A percentile compares a stretch with the other conserved stretches of the same genome.
phyloP scores from a whole-genome alignment of 2,797 vertebrate species.

The Alca torda region DNA sequence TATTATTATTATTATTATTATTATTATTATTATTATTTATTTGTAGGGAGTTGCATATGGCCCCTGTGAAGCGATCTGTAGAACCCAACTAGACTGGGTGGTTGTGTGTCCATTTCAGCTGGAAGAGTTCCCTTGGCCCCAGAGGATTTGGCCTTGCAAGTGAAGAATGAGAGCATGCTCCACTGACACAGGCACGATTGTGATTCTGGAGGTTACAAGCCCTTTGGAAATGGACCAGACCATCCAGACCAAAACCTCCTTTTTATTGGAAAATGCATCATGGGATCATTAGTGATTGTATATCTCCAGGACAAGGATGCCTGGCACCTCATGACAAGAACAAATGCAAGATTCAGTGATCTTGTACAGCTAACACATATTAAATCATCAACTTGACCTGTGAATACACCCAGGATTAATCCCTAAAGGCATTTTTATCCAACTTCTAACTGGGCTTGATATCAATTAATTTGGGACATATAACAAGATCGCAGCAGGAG shows the following conservation, averaged over 20 bases:
- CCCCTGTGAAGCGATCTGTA: accelerated
- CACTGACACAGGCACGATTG: background rate
- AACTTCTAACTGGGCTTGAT: background rate
- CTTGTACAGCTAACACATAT: background rate
- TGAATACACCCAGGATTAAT: slow-evolving; percentile 6
- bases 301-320: background rate
- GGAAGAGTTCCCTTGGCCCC: background rate
- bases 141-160: background rate
- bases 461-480: slow-evolving; percentile 23
- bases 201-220: background rate
- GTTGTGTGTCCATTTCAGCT: background rate
- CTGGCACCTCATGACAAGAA: background rate
- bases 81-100: background rate
- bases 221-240: background rate
- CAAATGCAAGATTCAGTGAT: background rate
- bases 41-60: background rate
- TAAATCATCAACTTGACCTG: slow-evolving; percentile 39
- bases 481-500: slow-evolving; percentile 53
- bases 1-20: background rate
- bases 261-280: background rate
- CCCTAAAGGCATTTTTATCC: background rate
- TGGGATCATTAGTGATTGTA: background rate
- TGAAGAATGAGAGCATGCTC: accelerated
- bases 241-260: background rate
- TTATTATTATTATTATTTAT: background rate